Percentiles rank a stretch among this genome's conserved stretches.
Evolutionary conservation across 2,888 invertebrate genomes (phyloP).

Genomic region (Limenitis camilla): DNA sequence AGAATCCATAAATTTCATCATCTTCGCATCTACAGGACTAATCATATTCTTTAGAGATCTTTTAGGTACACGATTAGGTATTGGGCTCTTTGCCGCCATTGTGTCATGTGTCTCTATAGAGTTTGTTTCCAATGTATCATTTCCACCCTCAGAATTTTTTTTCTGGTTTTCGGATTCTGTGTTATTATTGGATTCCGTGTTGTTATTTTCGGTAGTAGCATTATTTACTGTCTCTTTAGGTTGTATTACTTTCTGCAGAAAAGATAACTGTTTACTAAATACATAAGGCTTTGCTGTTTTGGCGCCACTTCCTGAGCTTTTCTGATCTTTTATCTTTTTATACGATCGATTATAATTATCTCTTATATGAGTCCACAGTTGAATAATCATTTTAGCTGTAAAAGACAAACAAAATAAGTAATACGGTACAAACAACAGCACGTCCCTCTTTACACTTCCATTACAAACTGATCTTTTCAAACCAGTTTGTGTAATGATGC

Average conservation of each 20-base stretch:
- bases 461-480: too few species aligned
- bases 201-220: too few species aligned
- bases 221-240: conserved; percentile 20
- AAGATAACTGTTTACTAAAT: conserved; percentile 26
- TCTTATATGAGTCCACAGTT: conserved; percentile 30
- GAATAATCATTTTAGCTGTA: conserved; percentile 10
- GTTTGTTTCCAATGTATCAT: too few species aligned
- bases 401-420: too few species aligned
- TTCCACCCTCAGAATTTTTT: too few species aligned
- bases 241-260: conserved; percentile 28
- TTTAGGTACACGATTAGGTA: conserved; percentile 10
- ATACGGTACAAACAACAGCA: too few species aligned
- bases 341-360: conserved; percentile 30
- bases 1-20: neutral
- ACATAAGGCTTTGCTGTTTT: conserved; percentile 28
- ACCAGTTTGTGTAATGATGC: too few species aligned
- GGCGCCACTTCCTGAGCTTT: conserved; percentile 19
- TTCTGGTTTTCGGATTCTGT: too few species aligned
- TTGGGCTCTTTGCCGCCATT: conserved; percentile 10
- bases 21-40: neutral
- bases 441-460: too few species aligned
- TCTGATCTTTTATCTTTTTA: conserved; percentile 28
- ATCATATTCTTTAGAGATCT: too few species aligned
- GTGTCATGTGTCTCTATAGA: too few species aligned
- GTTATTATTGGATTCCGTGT: too few species aligned